A percentile compares a stretch with the other conserved stretches of the same genome.
phyloP scores from a whole-genome alignment of 2,888 invertebrate species.

The Pantelozetes paolii region DNA sequence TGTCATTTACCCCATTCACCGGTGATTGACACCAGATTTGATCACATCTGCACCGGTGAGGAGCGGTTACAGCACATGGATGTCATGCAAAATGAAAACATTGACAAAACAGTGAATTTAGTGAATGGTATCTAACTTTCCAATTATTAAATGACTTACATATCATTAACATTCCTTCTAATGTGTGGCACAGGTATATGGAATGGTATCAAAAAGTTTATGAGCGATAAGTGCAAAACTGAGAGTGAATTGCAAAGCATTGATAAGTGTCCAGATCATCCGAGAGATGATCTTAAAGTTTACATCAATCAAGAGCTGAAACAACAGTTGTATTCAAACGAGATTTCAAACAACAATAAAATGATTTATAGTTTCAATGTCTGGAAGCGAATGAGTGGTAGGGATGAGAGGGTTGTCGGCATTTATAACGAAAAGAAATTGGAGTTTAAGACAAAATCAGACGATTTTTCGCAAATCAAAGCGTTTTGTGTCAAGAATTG shows the following conservation, averaged over 20 bases:
- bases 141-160: too few relatives aligned
- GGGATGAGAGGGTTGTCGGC: not conserved
- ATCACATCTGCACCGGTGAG: slow-evolving; percentile 49
- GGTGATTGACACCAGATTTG: slow-evolving; percentile 48
- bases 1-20: slow-evolving; percentile 51
- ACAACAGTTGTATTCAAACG: not conserved
- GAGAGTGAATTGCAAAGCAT: not conserved
- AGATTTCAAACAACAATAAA: not conserved
- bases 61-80: slow-evolving; percentile 50
- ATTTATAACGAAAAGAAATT: not conserved
- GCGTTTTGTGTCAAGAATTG: not conserved
- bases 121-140: not conserved
- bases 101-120: not conserved
- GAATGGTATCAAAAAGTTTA: slow-evolving; percentile 43
- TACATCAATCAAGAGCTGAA: slow-evolving; percentile 8
- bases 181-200: slow-evolving; percentile 25
- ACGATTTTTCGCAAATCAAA: not conserved
- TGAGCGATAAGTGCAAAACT: slow-evolving; percentile 36
- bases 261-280: not conserved
- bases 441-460: not conserved
- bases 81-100: not conserved
- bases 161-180: too few relatives aligned
- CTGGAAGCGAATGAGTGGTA: not conserved
- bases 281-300: not conserved
- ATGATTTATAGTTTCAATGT: not conserved